Conservation (phyloP, 2,888 invertebrate species). For the Frankliniella intonsa region DNA sequence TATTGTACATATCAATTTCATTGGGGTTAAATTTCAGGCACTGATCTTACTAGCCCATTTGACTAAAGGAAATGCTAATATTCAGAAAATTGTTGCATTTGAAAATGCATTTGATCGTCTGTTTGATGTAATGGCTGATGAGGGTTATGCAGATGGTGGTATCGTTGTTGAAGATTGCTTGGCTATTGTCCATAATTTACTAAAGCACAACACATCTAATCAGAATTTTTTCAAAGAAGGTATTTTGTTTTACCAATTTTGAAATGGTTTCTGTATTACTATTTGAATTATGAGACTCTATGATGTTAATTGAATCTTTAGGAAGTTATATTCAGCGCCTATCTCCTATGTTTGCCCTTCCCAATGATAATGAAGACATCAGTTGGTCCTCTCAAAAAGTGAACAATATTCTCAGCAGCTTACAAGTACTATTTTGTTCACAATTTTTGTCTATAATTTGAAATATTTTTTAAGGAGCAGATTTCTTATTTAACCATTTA, state of each 20-base stretch:
- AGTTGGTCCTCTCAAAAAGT: constrained; percentile 93
- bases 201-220: constrained; percentile 94
- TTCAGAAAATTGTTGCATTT: constrained; percentile 98
- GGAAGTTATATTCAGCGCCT: constrained; percentile 88
- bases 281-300: background rate
- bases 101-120: constrained; percentile 97
- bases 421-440: constrained; percentile 58
- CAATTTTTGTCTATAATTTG: constrained; percentile 31
- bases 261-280: constrained; percentile 25
- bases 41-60: constrained; percentile 84
- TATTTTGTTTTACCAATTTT: constrained; percentile 37
- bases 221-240: constrained; percentile 98
- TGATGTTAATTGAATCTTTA: constrained; percentile 37
- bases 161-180: constrained; percentile 98
- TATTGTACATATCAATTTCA: constrained; percentile 27
- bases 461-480: background rate
- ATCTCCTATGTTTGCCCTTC: constrained; percentile 79
- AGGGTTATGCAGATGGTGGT: constrained; percentile 90
- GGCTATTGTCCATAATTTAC: constrained; percentile 82
- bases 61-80: constrained; percentile 92
- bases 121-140: constrained; percentile 86
- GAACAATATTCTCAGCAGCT: constrained; percentile 87
- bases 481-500: constrained; percentile 6
- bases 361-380: constrained; percentile 59
- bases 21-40: constrained; percentile 50